phyloP scores from a whole-genome alignment of 2,797 vertebrate species.

The Chiloscyllium punctatum region DNA sequence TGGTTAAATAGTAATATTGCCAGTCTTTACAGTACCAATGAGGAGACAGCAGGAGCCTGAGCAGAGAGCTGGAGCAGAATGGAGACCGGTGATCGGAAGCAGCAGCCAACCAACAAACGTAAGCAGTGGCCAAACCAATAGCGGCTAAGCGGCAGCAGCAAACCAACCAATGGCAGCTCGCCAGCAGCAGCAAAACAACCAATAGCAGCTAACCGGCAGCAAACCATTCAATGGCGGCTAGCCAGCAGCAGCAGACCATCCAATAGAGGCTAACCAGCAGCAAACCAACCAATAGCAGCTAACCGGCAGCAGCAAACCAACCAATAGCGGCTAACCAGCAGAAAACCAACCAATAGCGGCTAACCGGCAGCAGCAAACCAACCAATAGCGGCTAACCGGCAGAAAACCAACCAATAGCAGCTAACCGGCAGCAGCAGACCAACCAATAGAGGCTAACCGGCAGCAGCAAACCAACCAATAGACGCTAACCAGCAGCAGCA shows the following conservation, averaged over 20 bases:
- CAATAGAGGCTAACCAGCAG: too few relatives aligned
- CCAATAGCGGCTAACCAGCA: background rate
- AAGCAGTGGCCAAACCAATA: too few relatives aligned
- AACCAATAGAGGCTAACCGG: background rate
- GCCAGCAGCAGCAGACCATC: too few relatives aligned
- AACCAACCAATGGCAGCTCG: too few relatives aligned
- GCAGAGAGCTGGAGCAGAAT: background rate
- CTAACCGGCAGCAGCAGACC: background rate
- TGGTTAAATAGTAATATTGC: constrained; percentile 13
- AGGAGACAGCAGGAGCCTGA: background rate
- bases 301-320: background rate
- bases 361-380: background rate
- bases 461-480: background rate
- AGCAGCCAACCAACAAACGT: too few relatives aligned
- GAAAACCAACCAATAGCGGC: background rate
- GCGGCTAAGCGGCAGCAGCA: background rate
- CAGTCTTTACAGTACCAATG: constrained; percentile 7
- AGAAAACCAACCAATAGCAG: background rate
- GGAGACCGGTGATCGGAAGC: background rate
- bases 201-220: background rate
- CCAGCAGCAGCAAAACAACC: too few relatives aligned
- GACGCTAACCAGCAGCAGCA: background rate
- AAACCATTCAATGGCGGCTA: too few relatives aligned
- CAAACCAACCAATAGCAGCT: background rate
- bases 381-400: background rate